Evolutionary conservation across 2,113 vertebrate genomes (phyloP).

Genomic region (Dicaeum eximium): DNA sequence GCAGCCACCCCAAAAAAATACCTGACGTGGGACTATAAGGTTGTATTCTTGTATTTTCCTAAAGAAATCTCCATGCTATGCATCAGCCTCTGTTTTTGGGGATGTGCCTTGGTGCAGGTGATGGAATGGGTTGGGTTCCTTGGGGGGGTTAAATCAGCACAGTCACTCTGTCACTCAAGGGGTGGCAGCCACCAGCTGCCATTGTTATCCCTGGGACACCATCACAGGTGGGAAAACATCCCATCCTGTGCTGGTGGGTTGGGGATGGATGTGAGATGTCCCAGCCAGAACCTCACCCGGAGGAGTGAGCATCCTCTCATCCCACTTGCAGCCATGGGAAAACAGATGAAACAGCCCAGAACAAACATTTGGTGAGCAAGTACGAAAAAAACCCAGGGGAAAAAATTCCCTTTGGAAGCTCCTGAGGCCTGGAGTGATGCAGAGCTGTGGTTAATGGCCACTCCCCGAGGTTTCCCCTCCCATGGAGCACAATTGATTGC

Average conservation of each 20-base stretch:
- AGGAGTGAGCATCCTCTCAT: neutral
- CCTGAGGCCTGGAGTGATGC: slow-evolving; percentile 64
- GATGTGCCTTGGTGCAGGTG: neutral
- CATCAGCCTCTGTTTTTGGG: neutral
- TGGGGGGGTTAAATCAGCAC: neutral
- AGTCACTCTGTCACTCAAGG: neutral
- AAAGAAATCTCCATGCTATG: neutral
- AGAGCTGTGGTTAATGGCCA: slow-evolving; percentile 74
- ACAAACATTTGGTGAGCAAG: neutral
- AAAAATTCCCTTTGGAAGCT: slow-evolving; percentile 4
- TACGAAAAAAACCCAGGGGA: neutral
- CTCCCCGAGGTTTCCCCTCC: slow-evolving; percentile 48
- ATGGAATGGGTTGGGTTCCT: rapidly evolving
- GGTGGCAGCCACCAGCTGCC: neutral
- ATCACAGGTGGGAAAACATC: neutral
- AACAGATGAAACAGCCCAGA: neutral
- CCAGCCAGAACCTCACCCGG: neutral
- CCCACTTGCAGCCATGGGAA: neutral
- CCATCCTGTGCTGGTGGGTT: neutral
- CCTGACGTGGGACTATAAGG: neutral
- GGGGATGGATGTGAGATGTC: neutral
- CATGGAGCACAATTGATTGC: slow-evolving; percentile 75
- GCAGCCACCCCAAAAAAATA: neutral
- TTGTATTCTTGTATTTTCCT: neutral
- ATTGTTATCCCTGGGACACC: neutral